phyloP scores from a whole-genome alignment of 2,113 vertebrate genomes.

The Sialia sialis region DNA sequence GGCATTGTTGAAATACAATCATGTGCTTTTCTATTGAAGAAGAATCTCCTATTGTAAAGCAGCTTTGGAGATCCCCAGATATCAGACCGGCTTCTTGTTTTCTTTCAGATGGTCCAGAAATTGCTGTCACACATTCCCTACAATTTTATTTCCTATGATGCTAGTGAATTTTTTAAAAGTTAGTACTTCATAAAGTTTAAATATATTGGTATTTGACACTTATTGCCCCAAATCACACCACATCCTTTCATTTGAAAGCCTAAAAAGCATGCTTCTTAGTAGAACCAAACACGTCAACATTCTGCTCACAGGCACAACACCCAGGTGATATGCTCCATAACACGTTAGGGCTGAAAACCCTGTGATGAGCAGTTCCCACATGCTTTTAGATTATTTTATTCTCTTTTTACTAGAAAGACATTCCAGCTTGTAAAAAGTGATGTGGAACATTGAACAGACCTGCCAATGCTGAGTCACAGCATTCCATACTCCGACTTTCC shows the following conservation, averaged over 20 bases:
- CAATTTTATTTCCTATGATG: background rate
- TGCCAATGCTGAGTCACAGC: slow-evolving; percentile 99
- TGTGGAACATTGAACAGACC: slow-evolving; percentile 66
- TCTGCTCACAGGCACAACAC: background rate
- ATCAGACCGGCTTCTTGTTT: background rate
- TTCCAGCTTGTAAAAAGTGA: background rate
- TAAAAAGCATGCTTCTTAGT: background rate
- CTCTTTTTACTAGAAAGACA: background rate
- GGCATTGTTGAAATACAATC: background rate
- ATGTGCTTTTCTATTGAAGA: background rate
- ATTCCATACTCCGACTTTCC: slow-evolving; percentile 98
- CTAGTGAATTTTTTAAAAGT: background rate
- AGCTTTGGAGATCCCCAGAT: background rate
- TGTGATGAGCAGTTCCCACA: background rate
- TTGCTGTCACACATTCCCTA: background rate
- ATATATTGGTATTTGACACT: background rate
- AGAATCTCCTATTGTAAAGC: background rate
- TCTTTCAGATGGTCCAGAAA: background rate
- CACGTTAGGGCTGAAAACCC: background rate
- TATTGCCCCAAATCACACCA: background rate
- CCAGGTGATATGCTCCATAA: background rate
- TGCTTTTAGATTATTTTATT: background rate
- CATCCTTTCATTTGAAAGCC: background rate
- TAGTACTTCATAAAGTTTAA: background rate
- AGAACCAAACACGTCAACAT: background rate